phyloP scores from a whole-genome alignment of 2,113 vertebrate species.

The Passer montanus region DNA sequence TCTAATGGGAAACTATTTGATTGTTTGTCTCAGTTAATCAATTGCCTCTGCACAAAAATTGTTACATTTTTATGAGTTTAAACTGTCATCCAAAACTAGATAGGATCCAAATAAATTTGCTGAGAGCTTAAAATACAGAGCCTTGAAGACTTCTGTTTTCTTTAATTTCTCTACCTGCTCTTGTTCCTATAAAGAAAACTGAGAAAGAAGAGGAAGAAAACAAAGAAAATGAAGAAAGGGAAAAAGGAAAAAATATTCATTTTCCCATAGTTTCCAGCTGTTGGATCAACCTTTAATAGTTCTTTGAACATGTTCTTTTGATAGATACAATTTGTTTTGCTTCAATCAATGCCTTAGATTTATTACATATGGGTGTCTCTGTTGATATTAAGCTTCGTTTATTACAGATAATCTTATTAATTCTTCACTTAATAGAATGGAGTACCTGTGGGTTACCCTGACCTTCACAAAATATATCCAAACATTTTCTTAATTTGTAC shows the following conservation, averaged over 20 bases:
- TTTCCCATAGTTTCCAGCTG: not conserved
- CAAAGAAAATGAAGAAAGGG: too few species aligned
- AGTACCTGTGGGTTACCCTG: not conserved
- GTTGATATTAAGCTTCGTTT: not conserved
- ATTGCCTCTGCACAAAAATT: not conserved
- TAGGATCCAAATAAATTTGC: not conserved
- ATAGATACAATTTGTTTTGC: not conserved
- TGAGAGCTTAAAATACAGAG: not conserved
- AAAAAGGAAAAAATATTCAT: not conserved
- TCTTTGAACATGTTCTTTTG: not conserved
- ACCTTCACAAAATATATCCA: not conserved
- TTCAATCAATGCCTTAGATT: not conserved
- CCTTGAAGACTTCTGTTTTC: not conserved
- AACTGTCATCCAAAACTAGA: not conserved
- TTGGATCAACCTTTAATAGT: not conserved
- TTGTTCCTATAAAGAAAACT: not conserved
- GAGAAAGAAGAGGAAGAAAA: too few species aligned
- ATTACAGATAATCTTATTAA: conserved; percentile 6
- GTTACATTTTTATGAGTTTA: not conserved
- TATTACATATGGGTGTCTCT: not conserved
- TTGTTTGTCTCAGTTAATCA: not conserved
- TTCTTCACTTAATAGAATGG: not conserved
- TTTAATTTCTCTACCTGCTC: not conserved
- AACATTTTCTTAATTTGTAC: not conserved
- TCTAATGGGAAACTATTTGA: not conserved